A percentile compares a stretch with the other conserved stretches of the same genome.
Evolutionary conservation across 1,140 invertebrate species (phyloP).

Genomic region (Sipha flava): DNA sequence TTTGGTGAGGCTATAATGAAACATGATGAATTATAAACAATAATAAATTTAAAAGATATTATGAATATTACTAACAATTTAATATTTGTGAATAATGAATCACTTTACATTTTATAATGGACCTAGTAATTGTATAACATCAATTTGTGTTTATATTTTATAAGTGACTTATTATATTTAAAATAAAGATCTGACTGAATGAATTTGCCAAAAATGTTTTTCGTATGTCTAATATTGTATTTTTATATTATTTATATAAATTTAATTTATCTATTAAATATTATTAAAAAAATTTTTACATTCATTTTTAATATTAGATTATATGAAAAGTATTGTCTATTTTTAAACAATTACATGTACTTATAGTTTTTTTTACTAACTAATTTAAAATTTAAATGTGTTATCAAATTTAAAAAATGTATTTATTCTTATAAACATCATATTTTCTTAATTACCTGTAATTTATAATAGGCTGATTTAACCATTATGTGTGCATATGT

Average conservation of each 20-base stretch:
- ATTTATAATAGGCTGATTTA: too few relatives aligned
- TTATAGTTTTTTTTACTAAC: too few relatives aligned
- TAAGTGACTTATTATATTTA: background rate
- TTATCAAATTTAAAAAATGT: too few relatives aligned
- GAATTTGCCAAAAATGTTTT: background rate
- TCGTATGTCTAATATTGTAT: background rate
- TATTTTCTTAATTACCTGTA: too few relatives aligned
- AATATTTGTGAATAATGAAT: background rate
- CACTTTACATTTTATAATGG: background rate
- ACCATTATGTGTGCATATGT: too few relatives aligned
- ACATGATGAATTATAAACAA: slow-evolving; percentile 82
- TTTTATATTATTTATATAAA: background rate
- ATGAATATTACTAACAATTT: background rate
- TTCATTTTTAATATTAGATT: background rate
- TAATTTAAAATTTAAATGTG: too few relatives aligned
- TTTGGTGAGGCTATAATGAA: slow-evolving; percentile 90
- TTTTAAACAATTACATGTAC: too few relatives aligned
- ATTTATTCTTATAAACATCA: too few relatives aligned
- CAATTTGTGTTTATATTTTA: background rate
- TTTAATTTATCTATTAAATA: background rate
- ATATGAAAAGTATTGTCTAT: too few relatives aligned
- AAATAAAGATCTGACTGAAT: background rate
- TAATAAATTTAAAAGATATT: background rate
- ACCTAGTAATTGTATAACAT: background rate
- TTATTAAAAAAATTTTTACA: background rate